Percentiles rank a stretch among this genome's conserved stretches.
phyloP scores from a whole-genome alignment of 2,888 invertebrate species.

The Microctonus hyperodae region DNA sequence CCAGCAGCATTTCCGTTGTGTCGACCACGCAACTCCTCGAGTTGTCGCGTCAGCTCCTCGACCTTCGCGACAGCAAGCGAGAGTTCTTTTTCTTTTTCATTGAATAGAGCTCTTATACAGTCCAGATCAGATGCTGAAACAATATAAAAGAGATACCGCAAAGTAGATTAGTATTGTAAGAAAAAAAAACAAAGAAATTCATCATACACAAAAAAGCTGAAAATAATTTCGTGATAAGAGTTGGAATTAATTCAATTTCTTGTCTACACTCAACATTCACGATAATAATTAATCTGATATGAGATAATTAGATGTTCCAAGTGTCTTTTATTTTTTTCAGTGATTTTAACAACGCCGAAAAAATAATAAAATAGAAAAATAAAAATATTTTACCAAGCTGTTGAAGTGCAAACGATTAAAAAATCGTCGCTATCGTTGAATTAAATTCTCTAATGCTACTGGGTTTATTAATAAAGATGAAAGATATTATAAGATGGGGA shows the following conservation, averaged over 20 bases:
- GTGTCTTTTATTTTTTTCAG: background rate
- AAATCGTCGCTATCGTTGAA: constrained; percentile 30
- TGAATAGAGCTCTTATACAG: constrained; percentile 93
- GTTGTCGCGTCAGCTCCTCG: constrained; percentile 92
- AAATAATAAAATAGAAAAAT: background rate
- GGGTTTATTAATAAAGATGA: constrained; percentile 36
- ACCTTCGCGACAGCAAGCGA: constrained; percentile 97
- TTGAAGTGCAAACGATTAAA: constrained; percentile 29
- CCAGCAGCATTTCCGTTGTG: constrained; percentile 49
- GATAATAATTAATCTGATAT: background rate
- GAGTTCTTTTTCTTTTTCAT: constrained; percentile 96
- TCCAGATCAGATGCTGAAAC: constrained; percentile 89
- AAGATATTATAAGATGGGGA: constrained; percentile 10
- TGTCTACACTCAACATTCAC: background rate
- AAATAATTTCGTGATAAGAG: background rate
- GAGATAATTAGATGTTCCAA: background rate
- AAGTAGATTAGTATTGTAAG: constrained; percentile 3
- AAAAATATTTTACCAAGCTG: constrained; percentile 11
- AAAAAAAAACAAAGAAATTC: background rate
- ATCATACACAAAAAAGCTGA: background rate
- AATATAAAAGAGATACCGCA: constrained; percentile 18
- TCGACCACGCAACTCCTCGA: constrained; percentile 83
- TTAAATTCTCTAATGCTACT: constrained; percentile 12
- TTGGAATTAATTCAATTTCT: no score
- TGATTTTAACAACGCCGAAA: no score